These are phyloP conservation scores for Ametastegia equiseti DNA, from an alignment of 2,888 invertebrate genomes.

Conservation along the genomic window DNA sequence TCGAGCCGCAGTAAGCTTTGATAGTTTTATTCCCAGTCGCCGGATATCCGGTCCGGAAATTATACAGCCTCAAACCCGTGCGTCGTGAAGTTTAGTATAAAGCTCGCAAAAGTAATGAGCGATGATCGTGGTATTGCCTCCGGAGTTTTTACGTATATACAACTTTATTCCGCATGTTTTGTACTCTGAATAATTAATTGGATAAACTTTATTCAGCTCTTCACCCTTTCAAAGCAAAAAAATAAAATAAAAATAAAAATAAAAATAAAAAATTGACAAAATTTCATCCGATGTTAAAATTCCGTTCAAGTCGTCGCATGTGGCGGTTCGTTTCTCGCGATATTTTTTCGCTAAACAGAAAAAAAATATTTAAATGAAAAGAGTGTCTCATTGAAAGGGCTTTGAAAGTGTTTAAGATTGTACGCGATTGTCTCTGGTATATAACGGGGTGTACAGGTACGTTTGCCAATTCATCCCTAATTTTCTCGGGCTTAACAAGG, in stretches of 20 bases:
- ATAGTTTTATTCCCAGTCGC: neutral
- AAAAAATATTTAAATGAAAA: neutral
- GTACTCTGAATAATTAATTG: too few relatives aligned
- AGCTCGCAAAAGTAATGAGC: neutral
- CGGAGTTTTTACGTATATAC: neutral
- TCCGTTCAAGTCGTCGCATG: too few relatives aligned
- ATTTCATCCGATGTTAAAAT: too few relatives aligned
- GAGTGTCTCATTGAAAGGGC: neutral
- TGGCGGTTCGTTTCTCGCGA: too few relatives aligned
- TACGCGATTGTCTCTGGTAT: neutral
- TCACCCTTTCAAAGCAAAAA: too few relatives aligned
- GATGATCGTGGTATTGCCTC: neutral
- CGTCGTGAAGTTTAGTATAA: neutral
- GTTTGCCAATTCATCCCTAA: neutral
- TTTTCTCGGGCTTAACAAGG: neutral
- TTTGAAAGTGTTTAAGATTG: neutral
- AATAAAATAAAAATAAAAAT: too few relatives aligned
- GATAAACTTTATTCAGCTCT: too few relatives aligned
- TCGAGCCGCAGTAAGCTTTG: neutral
- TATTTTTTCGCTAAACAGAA: neutral
- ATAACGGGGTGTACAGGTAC: too few relatives aligned
- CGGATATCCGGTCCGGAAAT: slow-evolving; percentile 44
- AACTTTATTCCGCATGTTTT: too few relatives aligned
- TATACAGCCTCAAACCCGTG: neutral
- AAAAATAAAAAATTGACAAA: too few relatives aligned